phyloP scores from a whole-genome alignment of 2,113 vertebrate species.

The Oncorhynchus clarkii region DNA sequence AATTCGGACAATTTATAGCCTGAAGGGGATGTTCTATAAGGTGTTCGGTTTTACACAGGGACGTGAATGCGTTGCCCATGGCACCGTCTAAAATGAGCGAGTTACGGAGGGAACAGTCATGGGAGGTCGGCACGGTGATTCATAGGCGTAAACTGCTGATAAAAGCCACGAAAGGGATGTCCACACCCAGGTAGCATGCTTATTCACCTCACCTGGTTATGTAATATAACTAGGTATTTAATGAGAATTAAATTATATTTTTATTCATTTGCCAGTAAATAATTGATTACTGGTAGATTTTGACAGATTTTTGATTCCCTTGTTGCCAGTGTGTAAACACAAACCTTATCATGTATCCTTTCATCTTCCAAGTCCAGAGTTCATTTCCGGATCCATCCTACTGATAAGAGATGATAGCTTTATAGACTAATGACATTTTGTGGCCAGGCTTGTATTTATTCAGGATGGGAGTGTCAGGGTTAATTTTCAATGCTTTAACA shows the following conservation, averaged over 20 bases:
- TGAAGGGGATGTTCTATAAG: conserved; percentile 38
- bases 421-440: background rate
- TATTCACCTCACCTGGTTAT: conserved; percentile 6
- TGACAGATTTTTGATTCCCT: conserved; percentile 16
- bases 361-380: conserved; percentile 56
- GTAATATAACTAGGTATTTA: conserved; percentile 13
- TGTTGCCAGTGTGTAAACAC: conserved; percentile 2
- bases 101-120: conserved; percentile 1
- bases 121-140: conserved; percentile 56
- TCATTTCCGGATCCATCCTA: conserved; percentile 33
- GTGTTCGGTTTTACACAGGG: conserved; percentile 50
- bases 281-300: background rate
- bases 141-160: conserved; percentile 49
- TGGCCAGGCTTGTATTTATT: conserved; percentile 1
- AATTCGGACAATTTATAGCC: conserved; percentile 39
- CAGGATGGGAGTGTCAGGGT: background rate
- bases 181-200: conserved; percentile 39
- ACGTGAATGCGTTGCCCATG: conserved; percentile 45
- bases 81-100: conserved; percentile 38
- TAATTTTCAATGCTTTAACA: background rate
- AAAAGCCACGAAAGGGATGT: conserved; percentile 27
- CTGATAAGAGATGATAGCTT: conserved; percentile 20
- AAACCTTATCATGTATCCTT: conserved; percentile 48
- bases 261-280: background rate
- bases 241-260: background rate